phyloP scores from a whole-genome alignment of 1,140 invertebrate genomes.

The Calycopis cecrops region DNA sequence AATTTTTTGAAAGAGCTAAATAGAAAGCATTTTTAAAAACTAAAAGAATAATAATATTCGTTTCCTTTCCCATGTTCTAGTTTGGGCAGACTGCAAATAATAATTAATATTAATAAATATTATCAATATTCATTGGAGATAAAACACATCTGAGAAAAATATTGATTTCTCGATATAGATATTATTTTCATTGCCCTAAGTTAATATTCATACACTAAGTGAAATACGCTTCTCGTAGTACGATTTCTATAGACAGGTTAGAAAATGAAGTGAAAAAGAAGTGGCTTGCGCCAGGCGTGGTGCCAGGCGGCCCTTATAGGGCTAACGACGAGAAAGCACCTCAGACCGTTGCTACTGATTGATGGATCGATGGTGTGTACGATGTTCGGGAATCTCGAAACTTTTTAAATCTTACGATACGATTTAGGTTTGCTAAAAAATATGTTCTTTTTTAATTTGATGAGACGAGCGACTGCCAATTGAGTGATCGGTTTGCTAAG shows the following conservation, averaged over 20 bases:
- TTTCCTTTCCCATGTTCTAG: no score
- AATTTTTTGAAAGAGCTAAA: no score
- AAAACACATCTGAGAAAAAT: no score
- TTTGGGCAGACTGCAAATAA: no score
- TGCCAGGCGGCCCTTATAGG: constrained; percentile 62
- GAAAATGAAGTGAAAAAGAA: constrained; percentile 72
- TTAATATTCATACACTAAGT: constrained; percentile 51
- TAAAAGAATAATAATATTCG: no score
- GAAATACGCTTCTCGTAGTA: constrained; percentile 58
- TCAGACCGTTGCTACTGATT: constrained; percentile 55
- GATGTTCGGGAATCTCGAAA: constrained; percentile 28
- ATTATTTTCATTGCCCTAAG: constrained; percentile 9
- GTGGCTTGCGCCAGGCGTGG: constrained; percentile 63
- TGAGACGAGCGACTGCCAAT: background rate
- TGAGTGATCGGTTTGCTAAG: no score
- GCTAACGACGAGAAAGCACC: constrained; percentile 73
- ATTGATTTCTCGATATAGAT: no score
- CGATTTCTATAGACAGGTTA: constrained; percentile 71
- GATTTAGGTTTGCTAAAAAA: constrained; percentile 14
- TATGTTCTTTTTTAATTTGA: constrained; percentile 10
- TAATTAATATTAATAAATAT: no score
- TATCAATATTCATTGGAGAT: no score
- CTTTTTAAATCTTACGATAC: constrained; percentile 23
- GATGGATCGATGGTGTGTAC: constrained; percentile 51
- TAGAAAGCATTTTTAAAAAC: no score